Percentiles rank a stretch among this genome's conserved stretches.
These are phyloP conservation scores for Dipodomys merriami DNA, from an alignment of 2,113 vertebrate genomes.

Conservation along the genomic window DNA sequence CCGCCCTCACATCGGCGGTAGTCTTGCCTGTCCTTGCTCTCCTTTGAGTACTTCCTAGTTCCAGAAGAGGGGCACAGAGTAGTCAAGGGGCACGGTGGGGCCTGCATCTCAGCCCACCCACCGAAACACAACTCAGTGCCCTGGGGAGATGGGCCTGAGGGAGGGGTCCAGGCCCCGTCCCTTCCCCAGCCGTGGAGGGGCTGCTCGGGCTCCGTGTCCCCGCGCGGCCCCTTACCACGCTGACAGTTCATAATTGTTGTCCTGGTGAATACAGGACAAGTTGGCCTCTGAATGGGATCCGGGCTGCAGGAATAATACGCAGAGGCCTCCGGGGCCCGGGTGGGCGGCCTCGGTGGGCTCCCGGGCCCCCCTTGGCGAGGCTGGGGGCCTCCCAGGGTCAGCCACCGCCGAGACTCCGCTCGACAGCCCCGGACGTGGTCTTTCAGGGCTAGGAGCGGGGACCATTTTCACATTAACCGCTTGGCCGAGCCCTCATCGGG, in stretches of 20 bases:
- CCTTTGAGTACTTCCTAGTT: background rate
- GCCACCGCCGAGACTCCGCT: conserved; percentile 73
- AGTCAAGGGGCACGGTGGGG: background rate
- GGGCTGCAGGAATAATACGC: conserved; percentile 62
- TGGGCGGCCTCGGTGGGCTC: conserved; percentile 38
- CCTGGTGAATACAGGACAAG: conserved; percentile 73
- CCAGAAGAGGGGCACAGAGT: background rate
- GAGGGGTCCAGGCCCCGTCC: background rate
- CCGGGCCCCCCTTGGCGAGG: conserved; percentile 27
- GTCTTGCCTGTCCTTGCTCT: background rate
- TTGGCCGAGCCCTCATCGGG: conserved; percentile 83
- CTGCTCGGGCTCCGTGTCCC: background rate
- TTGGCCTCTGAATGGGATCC: conserved; percentile 76
- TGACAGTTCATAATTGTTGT: conserved; percentile 72
- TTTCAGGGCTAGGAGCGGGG: conserved; percentile 80
- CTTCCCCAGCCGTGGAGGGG: background rate
- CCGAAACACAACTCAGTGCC: background rate
- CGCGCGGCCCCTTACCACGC: background rate
- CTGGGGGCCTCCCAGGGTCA: conserved; percentile 77
- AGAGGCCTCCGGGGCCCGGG: conserved; percentile 36
- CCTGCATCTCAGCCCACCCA: background rate
- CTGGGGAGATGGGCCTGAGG: background rate
- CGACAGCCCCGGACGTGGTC: conserved; percentile 80
- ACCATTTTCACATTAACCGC: conserved; percentile 88
- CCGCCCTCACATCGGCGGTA: background rate